Percentiles rank a stretch among this genome's conserved stretches.
Conservation (phyloP, 2,888 invertebrate species). For the Hemistola chrysoprasaria region DNA sequence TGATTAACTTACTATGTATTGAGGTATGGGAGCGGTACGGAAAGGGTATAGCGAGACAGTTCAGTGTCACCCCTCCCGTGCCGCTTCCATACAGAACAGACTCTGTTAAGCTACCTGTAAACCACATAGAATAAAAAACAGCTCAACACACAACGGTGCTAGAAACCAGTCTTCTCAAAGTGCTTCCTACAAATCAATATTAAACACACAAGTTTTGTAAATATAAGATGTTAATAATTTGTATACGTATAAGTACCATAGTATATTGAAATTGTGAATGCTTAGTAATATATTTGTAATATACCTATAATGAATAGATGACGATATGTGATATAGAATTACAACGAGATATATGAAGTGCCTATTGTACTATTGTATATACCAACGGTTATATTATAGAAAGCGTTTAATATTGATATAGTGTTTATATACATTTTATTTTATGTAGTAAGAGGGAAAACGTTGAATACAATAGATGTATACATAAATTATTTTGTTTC, state of each 20-base stretch:
- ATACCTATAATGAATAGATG: conserved; percentile 34
- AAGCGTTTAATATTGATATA: conserved; percentile 39
- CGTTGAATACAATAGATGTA: conserved; percentile 66
- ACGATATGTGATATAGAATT: conserved; percentile 75
- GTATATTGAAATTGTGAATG: conserved; percentile 31
- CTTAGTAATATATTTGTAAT: conserved; percentile 33
- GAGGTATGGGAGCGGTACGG: no score
- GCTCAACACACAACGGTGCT: conserved; percentile 10
- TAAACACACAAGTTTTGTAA: conserved; percentile 12
- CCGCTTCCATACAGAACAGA: no score
- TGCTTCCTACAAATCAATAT: conserved; percentile 41
- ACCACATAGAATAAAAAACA: no score
- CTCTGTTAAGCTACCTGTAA: no score
- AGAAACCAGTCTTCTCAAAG: conserved; percentile 17
- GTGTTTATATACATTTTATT: conserved; percentile 45
- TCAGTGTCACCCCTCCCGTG: no score
- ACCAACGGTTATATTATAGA: conserved; percentile 41
- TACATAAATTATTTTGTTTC: conserved; percentile 16
- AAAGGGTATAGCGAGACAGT: no score
- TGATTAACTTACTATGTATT: no score
- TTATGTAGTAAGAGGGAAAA: conserved; percentile 51
- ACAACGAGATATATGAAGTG: conserved; percentile 64
- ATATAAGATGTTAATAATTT: conserved; percentile 9
- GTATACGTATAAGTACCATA: conserved; percentile 11
- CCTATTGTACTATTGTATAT: conserved; percentile 75